Conservation (phyloP, 1,140 invertebrate species). For the Phocides pigmalion region DNA sequence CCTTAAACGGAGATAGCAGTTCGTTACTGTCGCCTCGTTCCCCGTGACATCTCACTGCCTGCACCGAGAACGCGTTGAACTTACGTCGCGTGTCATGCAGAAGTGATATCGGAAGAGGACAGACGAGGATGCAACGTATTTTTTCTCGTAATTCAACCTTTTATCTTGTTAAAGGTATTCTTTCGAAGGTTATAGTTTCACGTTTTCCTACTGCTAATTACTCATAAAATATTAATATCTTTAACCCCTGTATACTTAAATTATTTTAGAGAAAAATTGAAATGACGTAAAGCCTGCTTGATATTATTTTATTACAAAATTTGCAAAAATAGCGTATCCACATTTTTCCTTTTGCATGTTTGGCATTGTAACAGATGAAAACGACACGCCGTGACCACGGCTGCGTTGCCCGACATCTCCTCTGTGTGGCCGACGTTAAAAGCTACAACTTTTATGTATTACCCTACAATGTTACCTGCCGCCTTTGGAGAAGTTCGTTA, state of each 20-base stretch:
- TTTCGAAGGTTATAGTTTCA: no score
- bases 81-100: background rate
- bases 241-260: no score
- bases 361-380: no score
- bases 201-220: no score
- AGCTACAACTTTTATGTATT: constrained; percentile 33
- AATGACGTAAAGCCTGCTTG: no score
- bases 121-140: background rate
- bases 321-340: no score
- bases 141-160: no score
- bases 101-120: background rate
- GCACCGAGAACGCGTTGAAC: constrained; percentile 48
- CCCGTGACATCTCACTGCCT: constrained; percentile 64
- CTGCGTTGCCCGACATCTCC: background rate
- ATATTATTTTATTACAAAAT: background rate
- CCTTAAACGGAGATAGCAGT: constrained; percentile 65
- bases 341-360: no score
- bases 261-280: no score
- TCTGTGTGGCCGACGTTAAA: constrained; percentile 14
- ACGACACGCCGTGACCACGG: background rate
- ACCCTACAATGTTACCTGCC: background rate
- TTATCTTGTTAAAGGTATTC: no score
- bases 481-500: background rate
- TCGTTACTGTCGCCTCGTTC: constrained; percentile 71
- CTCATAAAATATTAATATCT: no score